A percentile compares a stretch with the other conserved stretches of the same genome.
Conservation (phyloP, 2,113 vertebrate species). For the Plecturocebus donacophilus region DNA sequence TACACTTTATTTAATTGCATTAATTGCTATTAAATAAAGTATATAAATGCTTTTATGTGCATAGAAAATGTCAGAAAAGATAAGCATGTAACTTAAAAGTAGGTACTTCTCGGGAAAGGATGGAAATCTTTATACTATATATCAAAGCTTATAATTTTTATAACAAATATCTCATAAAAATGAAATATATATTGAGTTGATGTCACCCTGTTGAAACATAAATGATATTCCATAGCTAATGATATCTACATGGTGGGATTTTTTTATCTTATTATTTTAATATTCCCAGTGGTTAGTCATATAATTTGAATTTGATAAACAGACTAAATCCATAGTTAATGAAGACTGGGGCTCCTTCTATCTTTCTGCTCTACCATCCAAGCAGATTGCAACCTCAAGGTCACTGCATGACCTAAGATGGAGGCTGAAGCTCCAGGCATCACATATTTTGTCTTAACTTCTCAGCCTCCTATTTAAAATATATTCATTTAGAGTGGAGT, state of each 20-base stretch:
- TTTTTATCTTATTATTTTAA: neutral
- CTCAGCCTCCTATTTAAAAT: neutral
- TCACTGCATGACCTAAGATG: rapidly evolving
- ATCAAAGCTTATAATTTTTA: neutral
- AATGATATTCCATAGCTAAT: neutral
- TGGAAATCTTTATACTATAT: neutral
- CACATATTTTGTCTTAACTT: neutral
- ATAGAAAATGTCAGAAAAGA: neutral
- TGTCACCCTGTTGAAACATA: neutral
- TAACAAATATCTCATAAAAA: neutral
- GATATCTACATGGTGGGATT: neutral
- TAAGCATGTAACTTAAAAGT: neutral
- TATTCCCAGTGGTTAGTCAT: neutral
- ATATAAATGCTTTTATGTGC: neutral
- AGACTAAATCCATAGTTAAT: too few relatives aligned
- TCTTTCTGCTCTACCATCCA: neutral
- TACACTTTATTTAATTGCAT: too few relatives aligned
- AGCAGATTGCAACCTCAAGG: neutral
- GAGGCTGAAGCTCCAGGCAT: neutral
- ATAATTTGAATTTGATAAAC: neutral
- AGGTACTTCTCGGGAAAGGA: neutral
- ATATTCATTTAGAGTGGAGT: neutral
- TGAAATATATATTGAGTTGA: neutral
- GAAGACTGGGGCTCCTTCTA: neutral
- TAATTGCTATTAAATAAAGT: neutral